A percentile compares a stretch with the other conserved stretches of the same genome.
phyloP scores from a whole-genome alignment of 2,797 vertebrate genomes.

The Lepus townsendii region DNA sequence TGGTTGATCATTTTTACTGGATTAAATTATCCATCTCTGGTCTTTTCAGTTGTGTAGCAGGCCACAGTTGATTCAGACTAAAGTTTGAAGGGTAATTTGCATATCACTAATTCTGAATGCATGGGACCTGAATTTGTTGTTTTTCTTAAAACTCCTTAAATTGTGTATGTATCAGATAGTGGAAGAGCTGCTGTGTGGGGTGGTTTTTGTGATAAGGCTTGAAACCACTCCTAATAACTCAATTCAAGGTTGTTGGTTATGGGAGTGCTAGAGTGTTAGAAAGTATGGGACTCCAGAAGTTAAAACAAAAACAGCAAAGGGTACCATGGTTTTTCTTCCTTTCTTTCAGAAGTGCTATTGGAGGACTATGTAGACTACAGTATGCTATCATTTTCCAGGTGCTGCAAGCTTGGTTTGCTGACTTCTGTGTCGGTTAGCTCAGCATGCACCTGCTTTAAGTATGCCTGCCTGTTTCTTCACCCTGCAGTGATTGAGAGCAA shows the following conservation, averaged over 20 bases:
- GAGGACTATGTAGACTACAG: background rate
- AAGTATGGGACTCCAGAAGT: background rate
- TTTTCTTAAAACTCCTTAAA: background rate
- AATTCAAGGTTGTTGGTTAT: background rate
- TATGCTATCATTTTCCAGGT: background rate
- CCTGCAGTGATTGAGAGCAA: background rate
- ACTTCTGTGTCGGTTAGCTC: background rate
- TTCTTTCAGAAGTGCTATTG: background rate
- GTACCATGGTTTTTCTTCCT: background rate
- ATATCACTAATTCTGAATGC: constrained; percentile 17
- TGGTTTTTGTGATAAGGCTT: constrained; percentile 48
- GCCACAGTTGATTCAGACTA: background rate
- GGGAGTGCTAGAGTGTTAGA: background rate
- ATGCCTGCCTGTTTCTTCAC: background rate
- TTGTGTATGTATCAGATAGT: background rate
- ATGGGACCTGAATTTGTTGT: background rate
- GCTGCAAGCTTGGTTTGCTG: background rate
- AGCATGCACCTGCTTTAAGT: background rate
- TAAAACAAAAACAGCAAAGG: background rate
- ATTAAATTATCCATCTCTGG: background rate
- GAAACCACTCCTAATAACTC: background rate
- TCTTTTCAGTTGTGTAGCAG: background rate
- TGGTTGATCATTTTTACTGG: background rate
- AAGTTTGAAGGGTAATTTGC: background rate
- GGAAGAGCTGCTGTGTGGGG: background rate